Evolutionary conservation across 1,140 invertebrate species (phyloP), one percentile per base, ranked within the genome.

Genomic region (Anadara kagoshimensis): DNA sequence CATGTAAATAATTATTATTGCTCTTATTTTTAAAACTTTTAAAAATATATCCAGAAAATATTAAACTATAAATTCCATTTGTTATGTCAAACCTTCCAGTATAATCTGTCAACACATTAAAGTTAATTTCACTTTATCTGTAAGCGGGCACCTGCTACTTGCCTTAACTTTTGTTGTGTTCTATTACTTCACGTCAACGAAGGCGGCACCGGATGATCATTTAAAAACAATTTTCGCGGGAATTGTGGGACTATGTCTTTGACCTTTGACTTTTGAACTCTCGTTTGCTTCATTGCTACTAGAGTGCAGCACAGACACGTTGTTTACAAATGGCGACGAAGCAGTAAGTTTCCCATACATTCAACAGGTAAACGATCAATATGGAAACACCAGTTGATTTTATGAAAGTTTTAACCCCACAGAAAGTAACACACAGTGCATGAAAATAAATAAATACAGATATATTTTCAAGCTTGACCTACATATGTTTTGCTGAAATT

Each of bases 321-420:
- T 75, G 73, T 75, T 75, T 75, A 75, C 73, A 75, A 68, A 75
- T 75, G 73, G 73, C 73, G 66, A 54, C 73, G 36, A 69, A 56
- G 43, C 45, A 51, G 67, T 51, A 49, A 56, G 49, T 22, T 29
- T 44, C 51, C 69, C 62, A 63, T 59, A 70, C 44, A 59, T 74
- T 47, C 44, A 16, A 64, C 18, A 51, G 43, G 63, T 64, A 63
- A 61, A 71, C 63, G 54, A 36, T 71, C 53, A 63, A 49, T 51
- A 51, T 62, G 59, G 20, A 43, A 44, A 44, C 45, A 45, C 43
- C 43, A 62, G 59, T 62, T 62, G 22, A 45, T 44, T 22, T 62
- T 41, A 44, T 62, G 36, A 44, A 36, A 36, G 29, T 36, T 36
- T 36, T 36, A 36, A n/a, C 7, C 7, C 29, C 7, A 36, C 7